Base-by-base conservation (phyloP, 2,888 invertebrate genomes). In the Dendrolimus pini region DNA sequence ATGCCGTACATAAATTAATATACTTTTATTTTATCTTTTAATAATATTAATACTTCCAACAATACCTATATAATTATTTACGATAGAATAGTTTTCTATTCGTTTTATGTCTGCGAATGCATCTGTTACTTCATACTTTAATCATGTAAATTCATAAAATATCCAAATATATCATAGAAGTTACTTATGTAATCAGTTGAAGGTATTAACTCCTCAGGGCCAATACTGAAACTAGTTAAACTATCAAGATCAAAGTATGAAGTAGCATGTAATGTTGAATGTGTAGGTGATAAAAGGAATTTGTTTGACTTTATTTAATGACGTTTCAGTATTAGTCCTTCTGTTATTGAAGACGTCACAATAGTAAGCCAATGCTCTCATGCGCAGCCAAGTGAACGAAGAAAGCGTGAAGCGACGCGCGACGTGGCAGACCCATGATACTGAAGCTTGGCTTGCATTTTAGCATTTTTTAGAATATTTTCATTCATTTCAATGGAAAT, bases 351-450 rank as follows among this genome's bases (percentile, higher is more conserved):
- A 47, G 47, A 47, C 65, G 54, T 59, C 54, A 41, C 59, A 60
- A 58, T 64, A 60, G 54, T 56, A 47, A 47, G 47, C 47, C 47
- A 30, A 30, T 30, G 30, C 30, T 65, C 59, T 65, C 83, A 83
- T 83, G 83, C 83, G 75, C 74, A 82, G 79, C 78, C 79, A 73
- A 63, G 63, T 63, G 30, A 30, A 30, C 30, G 30, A 30, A 30
- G 62, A 65, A 73, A 74, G 68, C 66, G 64, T 67, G 59, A 83
- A 85, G 85, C 85, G 70, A 76, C 69, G 64, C 83, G 83, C 82
- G 66, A 71, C 65, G 68, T 70, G 72, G 71, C 66, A 64, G 66
- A 67, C 67, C 63, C 68, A 74, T 74, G 78, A 80, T 80, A 80
- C 77, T 80, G 79, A 80, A 80, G 80, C 74, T 64, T 68, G 57